Percentiles rank a stretch among this genome's conserved stretches.
These are phyloP conservation scores for Lonchura striata DNA, from an alignment of 2,113 vertebrate species.

Conservation along the genomic window DNA sequence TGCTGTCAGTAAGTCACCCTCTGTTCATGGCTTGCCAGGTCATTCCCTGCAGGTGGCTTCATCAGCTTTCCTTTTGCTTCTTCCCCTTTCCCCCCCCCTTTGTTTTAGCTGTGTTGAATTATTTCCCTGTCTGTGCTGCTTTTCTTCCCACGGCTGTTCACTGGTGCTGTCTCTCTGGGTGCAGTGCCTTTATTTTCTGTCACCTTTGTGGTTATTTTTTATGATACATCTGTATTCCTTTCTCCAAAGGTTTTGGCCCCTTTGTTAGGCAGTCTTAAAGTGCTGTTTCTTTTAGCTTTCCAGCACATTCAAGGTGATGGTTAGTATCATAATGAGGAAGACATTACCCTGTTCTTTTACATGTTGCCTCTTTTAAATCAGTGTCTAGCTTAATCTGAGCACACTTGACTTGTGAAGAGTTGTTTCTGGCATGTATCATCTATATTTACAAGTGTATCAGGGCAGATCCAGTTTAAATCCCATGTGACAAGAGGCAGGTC, in stretches of 20 bases:
- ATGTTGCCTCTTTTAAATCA: not conserved
- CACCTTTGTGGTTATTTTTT: not conserved
- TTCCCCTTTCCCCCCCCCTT: accelerated
- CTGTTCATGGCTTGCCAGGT: not conserved
- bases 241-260: not conserved
- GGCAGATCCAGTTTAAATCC: not conserved
- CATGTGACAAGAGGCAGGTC: not conserved
- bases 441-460: not conserved
- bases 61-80: not conserved
- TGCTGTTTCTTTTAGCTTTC: not conserved
- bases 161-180: not conserved
- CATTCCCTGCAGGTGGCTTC: not conserved
- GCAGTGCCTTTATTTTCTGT: not conserved
- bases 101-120: not conserved
- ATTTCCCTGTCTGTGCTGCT: not conserved
- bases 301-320: not conserved
- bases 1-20: not conserved
- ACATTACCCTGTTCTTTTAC: not conserved
- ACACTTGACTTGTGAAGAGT: not conserved
- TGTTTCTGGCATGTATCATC: not conserved
- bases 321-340: not conserved
- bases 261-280: not conserved
- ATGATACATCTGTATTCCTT: not conserved
- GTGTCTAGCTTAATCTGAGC: not conserved
- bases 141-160: not conserved